Evolutionary conservation across 1,140 invertebrate genomes (phyloP).

Genomic region (Hypothenemus hampei): DNA sequence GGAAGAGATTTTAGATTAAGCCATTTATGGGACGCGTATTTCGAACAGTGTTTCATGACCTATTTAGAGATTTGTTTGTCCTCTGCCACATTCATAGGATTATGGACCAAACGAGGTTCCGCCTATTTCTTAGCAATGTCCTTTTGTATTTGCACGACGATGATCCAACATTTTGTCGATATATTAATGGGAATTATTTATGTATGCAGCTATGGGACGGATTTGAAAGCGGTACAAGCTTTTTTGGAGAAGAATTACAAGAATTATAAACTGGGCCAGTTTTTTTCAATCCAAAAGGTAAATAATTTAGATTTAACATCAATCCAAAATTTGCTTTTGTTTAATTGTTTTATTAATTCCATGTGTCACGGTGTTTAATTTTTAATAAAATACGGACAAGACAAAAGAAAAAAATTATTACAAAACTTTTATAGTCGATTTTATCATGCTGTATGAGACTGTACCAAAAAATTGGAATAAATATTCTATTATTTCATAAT

Average conservation of each 20-base stretch:
- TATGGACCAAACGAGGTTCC: not conserved
- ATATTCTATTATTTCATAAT: no score
- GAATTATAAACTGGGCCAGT: not conserved
- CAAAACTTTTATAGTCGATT: no score
- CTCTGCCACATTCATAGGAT: conserved; percentile 1
- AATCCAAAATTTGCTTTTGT: no score
- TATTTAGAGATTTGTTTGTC: not conserved
- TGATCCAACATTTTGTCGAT: conserved; percentile 6
- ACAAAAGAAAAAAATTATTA: no score
- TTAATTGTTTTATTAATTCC: no score
- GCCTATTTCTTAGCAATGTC: not conserved
- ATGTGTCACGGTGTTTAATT: no score
- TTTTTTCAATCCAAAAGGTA: conserved; percentile 6
- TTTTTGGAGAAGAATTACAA: conserved; percentile 1
- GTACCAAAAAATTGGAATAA: no score
- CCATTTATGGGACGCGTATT: not conserved
- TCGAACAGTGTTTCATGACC: not conserved
- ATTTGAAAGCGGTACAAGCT: not conserved
- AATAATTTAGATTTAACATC: no score
- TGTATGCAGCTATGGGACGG: not conserved
- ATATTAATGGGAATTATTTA: conserved; percentile 5
- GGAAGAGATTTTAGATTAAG: conserved; percentile 9
- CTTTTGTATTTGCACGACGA: not conserved
- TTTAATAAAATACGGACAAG: no score
- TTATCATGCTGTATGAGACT: no score